These are phyloP conservation scores for Micromussa lordhowensis DNA, from an alignment of 92 coral and sea anemone genomes.

Conservation along the genomic window DNA sequence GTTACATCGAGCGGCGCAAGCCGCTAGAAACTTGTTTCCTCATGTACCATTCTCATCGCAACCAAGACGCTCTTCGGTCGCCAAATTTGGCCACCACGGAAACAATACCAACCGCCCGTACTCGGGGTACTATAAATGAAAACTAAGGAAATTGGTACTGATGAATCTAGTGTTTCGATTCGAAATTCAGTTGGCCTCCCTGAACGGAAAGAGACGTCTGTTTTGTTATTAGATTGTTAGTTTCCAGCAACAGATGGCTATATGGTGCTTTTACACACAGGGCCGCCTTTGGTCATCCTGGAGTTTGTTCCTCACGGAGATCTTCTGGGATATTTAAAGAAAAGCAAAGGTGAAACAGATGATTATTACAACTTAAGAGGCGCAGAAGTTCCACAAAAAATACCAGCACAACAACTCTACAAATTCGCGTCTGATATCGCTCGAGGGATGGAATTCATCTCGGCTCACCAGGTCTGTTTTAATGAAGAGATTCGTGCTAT, in stretches of 20 bases:
- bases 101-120: too few relatives aligned
- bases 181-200: too few relatives aligned
- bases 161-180: too few relatives aligned
- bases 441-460: conserved; percentile 45
- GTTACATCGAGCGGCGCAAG: too few relatives aligned
- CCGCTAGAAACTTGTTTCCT: too few relatives aligned
- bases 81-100: too few relatives aligned
- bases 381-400: conserved; percentile 1
- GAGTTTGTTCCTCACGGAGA: conserved; percentile 54
- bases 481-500: too few relatives aligned
- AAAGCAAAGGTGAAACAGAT: conserved; percentile 58
- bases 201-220: neutral
- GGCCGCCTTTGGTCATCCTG: conserved; percentile 44
- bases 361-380: conserved; percentile 51
- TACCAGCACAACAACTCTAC: conserved; percentile 24
- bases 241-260: neutral
- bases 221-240: neutral
- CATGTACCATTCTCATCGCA: too few relatives aligned
- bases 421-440: conserved; percentile 43
- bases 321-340: conserved; percentile 47
- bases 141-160: too few relatives aligned
- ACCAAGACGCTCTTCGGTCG: too few relatives aligned
- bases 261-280: neutral
- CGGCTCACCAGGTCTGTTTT: conserved; percentile 23
- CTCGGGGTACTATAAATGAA: too few relatives aligned